Evolutionary conservation across 2,888 invertebrate species (phyloP).

Genomic region (Papilio gigon): DNA sequence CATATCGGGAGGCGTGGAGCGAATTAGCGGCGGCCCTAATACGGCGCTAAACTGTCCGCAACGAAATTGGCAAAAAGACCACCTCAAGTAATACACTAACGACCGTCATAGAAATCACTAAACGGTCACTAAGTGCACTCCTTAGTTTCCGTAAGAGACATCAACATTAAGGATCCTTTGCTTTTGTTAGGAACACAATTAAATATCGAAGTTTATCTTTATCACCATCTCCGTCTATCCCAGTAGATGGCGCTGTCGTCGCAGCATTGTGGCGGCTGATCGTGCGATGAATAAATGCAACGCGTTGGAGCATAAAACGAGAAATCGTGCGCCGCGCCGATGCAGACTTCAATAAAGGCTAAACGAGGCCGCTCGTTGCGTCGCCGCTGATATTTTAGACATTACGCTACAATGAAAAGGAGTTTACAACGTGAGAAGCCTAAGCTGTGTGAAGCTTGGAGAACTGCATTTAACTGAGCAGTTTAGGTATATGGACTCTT

Average conservation of each 20-base stretch:
- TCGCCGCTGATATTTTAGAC: neutral
- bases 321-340: slow-evolving; percentile 11
- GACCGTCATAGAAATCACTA: neutral
- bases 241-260: neutral
- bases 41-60: slow-evolving; percentile 1
- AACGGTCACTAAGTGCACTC: neutral
- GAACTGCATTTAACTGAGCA: neutral
- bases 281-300: slow-evolving; percentile 24
- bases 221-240: neutral
- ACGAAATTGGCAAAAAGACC: slow-evolving; percentile 10
- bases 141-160: neutral
- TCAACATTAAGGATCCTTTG: neutral
- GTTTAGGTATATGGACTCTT: too few relatives aligned
- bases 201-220: neutral
- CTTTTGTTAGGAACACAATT: neutral
- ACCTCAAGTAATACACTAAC: neutral
- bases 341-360: slow-evolving; percentile 14
- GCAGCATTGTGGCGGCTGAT: neutral
- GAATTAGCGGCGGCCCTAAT: slow-evolving; percentile 23
- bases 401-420: neutral
- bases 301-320: slow-evolving; percentile 18
- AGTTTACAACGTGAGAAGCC: neutral
- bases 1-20: slow-evolving; percentile 3
- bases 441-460: neutral
- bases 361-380: slow-evolving; percentile 6